Percentiles rank a stretch among this genome's conserved stretches.
These are phyloP conservation scores for Neoseiulus cucumeris DNA, from an alignment of 1,140 invertebrate species.

Conservation along the genomic window DNA sequence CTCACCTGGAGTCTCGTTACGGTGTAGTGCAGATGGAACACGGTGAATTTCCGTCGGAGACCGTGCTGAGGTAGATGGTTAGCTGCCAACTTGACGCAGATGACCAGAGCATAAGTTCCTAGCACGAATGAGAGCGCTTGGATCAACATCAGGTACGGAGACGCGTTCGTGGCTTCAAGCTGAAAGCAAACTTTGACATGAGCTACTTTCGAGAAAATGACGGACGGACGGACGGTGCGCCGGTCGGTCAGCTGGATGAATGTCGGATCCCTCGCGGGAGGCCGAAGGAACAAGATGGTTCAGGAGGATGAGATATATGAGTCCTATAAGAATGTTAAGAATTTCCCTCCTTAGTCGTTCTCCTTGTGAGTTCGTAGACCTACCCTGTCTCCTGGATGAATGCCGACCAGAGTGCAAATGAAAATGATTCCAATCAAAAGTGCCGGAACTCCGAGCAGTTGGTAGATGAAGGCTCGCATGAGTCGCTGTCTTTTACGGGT, in stretches of 20 bases:
- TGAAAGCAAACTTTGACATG: not conserved
- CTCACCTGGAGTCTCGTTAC: not conserved
- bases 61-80: not conserved
- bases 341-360: no score
- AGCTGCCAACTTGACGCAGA: not conserved
- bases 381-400: conserved; percentile 1
- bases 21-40: conserved; percentile 10
- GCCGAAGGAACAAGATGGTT: no score
- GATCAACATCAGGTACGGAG: conserved; percentile 9
- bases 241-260: no score
- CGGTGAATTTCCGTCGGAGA: conserved; percentile 1
- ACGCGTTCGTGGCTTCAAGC: conserved; percentile 2
- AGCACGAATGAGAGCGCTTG: conserved; percentile 7
- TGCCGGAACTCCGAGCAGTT: not conserved
- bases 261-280: no score
- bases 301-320: no score
- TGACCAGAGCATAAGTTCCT: conserved; percentile 1
- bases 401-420: not conserved
- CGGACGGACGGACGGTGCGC: no score
- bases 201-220: no score
- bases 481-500: not conserved
- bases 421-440: conserved; percentile 1
- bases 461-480: not conserved
- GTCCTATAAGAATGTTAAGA: no score
- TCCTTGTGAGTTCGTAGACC: not conserved